Evolutionary conservation across 1,140 invertebrate genomes (phyloP).

Genomic region (Drosophila tsacasi): DNA sequence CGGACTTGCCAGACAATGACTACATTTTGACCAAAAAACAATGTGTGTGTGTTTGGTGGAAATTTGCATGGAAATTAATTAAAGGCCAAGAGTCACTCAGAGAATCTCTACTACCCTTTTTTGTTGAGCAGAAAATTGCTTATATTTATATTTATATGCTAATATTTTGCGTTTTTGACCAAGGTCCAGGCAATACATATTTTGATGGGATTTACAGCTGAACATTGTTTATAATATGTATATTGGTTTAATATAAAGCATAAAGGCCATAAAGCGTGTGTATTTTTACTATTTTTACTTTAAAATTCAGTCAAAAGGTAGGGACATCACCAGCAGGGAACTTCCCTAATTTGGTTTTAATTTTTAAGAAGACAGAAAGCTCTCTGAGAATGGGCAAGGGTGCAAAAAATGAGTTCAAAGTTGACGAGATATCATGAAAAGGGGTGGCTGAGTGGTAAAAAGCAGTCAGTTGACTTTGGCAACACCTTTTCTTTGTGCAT

Average conservation of each 20-base stretch:
- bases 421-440: constrained; percentile 1
- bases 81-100: constrained; percentile 18
- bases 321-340: background rate
- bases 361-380: background rate
- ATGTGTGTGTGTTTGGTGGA: background rate
- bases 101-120: background rate
- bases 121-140: background rate
- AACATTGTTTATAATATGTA: background rate
- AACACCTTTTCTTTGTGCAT: constrained; percentile 76
- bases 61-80: constrained; percentile 74
- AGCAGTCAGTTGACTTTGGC: constrained; percentile 54
- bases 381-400: background rate
- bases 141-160: background rate
- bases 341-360: background rate
- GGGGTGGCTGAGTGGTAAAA: background rate
- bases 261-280: too few relatives aligned
- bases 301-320: background rate
- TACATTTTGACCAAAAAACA: background rate
- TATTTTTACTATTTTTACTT: too few relatives aligned
- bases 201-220: background rate
- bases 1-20: constrained; percentile 4
- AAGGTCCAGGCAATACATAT: too few relatives aligned
- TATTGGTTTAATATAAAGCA: background rate
- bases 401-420: background rate
- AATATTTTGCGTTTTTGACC: background rate